These are phyloP conservation scores for Perca schrenkii DNA, from an alignment of 2,113 vertebrate species.

Conservation along the genomic window DNA sequence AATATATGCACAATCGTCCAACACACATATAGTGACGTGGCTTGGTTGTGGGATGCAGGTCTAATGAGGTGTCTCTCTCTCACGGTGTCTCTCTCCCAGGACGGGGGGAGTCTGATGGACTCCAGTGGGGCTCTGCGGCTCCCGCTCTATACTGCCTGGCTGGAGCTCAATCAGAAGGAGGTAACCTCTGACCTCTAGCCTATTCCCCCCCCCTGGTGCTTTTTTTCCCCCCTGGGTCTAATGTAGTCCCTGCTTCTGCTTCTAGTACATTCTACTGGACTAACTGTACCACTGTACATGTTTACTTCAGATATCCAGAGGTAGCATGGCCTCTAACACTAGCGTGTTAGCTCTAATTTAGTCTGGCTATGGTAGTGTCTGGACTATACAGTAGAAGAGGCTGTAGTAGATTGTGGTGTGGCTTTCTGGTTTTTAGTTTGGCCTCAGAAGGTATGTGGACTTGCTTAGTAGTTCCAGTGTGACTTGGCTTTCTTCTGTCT, in stretches of 20 bases:
- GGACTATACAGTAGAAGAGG: constrained; percentile 1
- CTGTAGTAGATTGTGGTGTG: constrained; percentile 19
- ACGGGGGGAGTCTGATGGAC: constrained; percentile 86
- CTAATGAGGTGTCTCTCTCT: constrained; percentile 73
- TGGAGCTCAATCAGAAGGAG: constrained; percentile 88
- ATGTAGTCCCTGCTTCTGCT: constrained; percentile 52
- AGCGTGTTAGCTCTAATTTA: constrained; percentile 15
- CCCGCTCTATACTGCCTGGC: constrained; percentile 87
- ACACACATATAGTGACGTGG: constrained; percentile 26
- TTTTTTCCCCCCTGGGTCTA: constrained; percentile 9
- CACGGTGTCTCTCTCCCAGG: constrained; percentile 85
- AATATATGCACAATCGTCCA: neutral
- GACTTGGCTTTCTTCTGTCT: constrained; percentile 15
- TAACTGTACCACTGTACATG: constrained; percentile 36
- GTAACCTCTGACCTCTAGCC: constrained; percentile 82
- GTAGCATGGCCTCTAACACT: constrained; percentile 33
- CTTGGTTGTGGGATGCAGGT: constrained; percentile 55
- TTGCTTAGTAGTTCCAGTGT: constrained; percentile 1
- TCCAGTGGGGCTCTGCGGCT: constrained; percentile 84
- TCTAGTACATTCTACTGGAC: constrained; percentile 48
- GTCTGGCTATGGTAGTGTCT: constrained; percentile 24
- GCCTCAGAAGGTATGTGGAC: constrained; percentile 11
- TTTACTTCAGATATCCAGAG: constrained; percentile 24
- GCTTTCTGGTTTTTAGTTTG: constrained; percentile 38
- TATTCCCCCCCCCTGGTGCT: constrained; percentile 71